Base-by-base conservation (phyloP, 2,797 vertebrate species). In the Sebastes trivittatus region DNA sequence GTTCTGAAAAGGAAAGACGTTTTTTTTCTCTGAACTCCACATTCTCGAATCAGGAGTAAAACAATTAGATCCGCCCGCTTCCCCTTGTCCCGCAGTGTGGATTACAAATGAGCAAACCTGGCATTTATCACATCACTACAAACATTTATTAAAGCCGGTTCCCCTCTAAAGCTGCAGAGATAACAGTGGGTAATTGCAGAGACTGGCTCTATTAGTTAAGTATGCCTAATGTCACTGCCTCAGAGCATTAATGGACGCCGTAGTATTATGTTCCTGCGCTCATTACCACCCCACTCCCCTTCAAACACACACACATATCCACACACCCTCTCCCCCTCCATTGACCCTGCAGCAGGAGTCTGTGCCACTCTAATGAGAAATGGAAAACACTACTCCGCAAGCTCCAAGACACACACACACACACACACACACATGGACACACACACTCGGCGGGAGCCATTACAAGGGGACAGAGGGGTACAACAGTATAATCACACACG, bases 181-280 rank as follows among this genome's bases (percentile, higher is more conserved):
- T 96, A 95, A 93, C 93, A 93, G 91, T 92, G 91, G 89, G 90
- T 95, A 96, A 95, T 96, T 96, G 95, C 95, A 95, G 94, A 93
- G 93, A 95, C 94, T 94, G 94, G 94, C 94, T 94, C 94, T 95
- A 95, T 96, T 96, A 96, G 94, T 96, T 96, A 96, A 96, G 94
- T 95, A 95, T 95, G 95, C 92, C 94, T 96, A 96, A 96, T 95
- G 95, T 95, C 93, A 93, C 94, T 94, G 93, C 95, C 94, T 95
- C 94, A 90, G 91, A 95, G 94, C 95, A 94, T 94, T 96, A 96
- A 96, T 96, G 95, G 95, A 95, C 93, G 94, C 91, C 91, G 93
- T 95, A 95, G 95, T 95, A 96, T 96, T 96, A 95, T 95, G 95
- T 95, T 95, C 91, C 94, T 94, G 91, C 83, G 87, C 94, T 96